Evolutionary conservation across 2,113 vertebrate genomes (phyloP), one percentile per base, ranked within the genome.

Genomic region (Nesogale talazaci): DNA sequence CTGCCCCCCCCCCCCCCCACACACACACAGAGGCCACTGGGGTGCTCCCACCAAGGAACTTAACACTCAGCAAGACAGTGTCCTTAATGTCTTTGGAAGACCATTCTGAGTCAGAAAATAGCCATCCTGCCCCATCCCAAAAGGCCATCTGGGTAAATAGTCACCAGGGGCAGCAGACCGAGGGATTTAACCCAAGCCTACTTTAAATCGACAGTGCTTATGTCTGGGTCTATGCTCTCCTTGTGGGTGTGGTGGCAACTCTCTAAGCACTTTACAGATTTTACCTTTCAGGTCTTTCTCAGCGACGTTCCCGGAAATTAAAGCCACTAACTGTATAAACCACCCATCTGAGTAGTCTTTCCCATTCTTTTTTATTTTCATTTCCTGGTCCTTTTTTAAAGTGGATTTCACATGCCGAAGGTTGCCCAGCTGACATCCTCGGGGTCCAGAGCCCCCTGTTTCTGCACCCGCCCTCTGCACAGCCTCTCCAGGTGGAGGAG

Each of bases 91-190:
- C 85, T 78, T 59, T 61, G 69, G 84, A 89, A 96, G 56, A 80
- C 82, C 31, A 17, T 65, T 78, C 69, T 81, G 82, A 67, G 31
- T 78, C 72, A 88, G 90, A 78, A 3, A 95, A 90, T 1, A 52
- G 46, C 1, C 7, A 86, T 2, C 0, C 80, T 81, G 81, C 79
- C 86, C 86, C 88, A 81, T 61, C 82, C 90, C n/a, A 1, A 82
- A 92, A 91, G 70, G 89, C 91, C 86, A 95, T 36, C 86, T 96
- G 90, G 93, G 80, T 96, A 96, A 1, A 84, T 67, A 42, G 8
- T 34, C 15, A 16, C 77, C 91, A 38, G 89, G 90, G 92, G 94
- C 75, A 89, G 77, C 75, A 0, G 20, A 91, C 92, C 84, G 89
- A 90, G 65, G 76, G 90, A 94, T 0, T 0, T 80, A 94, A 88